Conservation (phyloP, 2,888 invertebrate species). For the Marronus borbonicus region DNA sequence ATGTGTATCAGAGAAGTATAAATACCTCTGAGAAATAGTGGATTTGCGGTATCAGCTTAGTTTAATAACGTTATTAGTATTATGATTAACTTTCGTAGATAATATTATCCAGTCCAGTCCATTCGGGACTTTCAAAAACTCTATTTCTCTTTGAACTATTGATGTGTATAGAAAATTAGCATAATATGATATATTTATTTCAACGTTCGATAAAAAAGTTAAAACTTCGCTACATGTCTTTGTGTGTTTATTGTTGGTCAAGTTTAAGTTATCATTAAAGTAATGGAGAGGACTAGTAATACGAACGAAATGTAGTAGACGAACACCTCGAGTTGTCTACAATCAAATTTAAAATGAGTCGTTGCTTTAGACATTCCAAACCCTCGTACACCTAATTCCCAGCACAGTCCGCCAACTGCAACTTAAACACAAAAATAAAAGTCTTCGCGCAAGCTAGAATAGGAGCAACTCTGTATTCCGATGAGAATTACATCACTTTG, state of each 20-base stretch:
- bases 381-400: constrained; percentile 50
- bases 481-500: constrained; percentile 51
- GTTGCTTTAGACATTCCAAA: constrained; percentile 51
- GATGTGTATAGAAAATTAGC: too few relatives aligned
- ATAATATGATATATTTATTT: too few relatives aligned
- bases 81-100: too few relatives aligned
- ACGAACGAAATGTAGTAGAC: constrained; percentile 21
- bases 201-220: too few relatives aligned
- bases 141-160: too few relatives aligned
- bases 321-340: constrained; percentile 39
- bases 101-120: too few relatives aligned
- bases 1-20: too few relatives aligned
- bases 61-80: too few relatives aligned
- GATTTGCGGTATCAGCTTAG: too few relatives aligned
- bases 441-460: background rate
- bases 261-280: background rate
- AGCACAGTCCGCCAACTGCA: constrained; percentile 38
- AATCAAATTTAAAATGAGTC: constrained; percentile 53
- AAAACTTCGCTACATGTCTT: too few relatives aligned
- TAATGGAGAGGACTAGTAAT: background rate
- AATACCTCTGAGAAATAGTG: too few relatives aligned
- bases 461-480: constrained; percentile 36
- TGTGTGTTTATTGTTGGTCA: background rate
- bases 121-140: too few relatives aligned
- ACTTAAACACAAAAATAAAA: constrained; percentile 26